These are phyloP conservation scores for Melanotaenia duboulayi DNA, from an alignment of 2,113 vertebrate genomes.

Conservation along the genomic window DNA sequence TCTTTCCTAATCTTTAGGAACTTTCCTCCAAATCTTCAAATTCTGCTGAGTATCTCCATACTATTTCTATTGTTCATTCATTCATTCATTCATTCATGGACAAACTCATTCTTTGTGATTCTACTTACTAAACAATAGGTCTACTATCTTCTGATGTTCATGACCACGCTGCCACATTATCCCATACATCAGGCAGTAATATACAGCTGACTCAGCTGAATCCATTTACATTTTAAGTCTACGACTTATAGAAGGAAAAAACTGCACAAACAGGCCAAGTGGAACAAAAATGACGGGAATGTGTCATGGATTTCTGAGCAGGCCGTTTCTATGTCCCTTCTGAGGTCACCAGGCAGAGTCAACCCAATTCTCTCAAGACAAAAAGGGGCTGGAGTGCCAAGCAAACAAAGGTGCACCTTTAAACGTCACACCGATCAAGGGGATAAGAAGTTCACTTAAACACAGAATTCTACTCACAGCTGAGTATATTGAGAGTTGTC, in stretches of 20 bases:
- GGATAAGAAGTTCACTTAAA: not conserved
- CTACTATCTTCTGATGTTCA: slow-evolving; percentile 20
- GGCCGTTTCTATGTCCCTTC: slow-evolving; percentile 10
- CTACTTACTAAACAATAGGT: slow-evolving; percentile 27
- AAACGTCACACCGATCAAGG: not conserved
- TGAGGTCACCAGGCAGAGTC: not conserved
- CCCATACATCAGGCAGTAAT: not conserved
- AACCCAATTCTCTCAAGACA: not conserved
- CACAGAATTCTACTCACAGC: too few species aligned
- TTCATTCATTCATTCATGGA: slow-evolving; percentile 33
- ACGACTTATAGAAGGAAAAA: not conserved
- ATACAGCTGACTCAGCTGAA: not conserved
- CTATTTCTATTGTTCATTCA: slow-evolving; percentile 31
- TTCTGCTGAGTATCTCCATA: slow-evolving; percentile 5
- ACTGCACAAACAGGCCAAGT: not conserved
- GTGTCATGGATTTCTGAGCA: not conserved
- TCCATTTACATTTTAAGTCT: not conserved
- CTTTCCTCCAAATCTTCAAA: not conserved
- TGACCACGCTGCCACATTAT: slow-evolving; percentile 4
- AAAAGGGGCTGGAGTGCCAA: not conserved
- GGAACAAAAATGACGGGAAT: not conserved
- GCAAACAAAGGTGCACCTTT: slow-evolving; percentile 44
- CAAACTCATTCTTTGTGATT: slow-evolving; percentile 1
- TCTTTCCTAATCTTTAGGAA: too few species aligned
- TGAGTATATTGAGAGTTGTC: too few species aligned